Evolutionary conservation across 1,140 invertebrate genomes (phyloP), one percentile per base, ranked within the genome.

Genomic region (Megalopta genalis): DNA sequence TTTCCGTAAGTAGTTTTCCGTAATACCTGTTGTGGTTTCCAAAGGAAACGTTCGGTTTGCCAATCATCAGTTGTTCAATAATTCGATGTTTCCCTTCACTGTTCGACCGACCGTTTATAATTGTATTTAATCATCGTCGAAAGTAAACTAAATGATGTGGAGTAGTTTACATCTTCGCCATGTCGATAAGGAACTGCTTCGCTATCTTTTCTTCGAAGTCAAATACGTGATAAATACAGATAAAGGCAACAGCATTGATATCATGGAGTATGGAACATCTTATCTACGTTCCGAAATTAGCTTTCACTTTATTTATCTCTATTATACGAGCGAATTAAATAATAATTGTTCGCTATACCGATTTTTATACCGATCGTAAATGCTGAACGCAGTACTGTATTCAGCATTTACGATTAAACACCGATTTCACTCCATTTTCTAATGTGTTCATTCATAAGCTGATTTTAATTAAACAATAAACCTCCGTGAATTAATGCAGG

Each of bases 1-100:
- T 77, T 64, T 46, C 52, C n/a, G 27, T 57, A 64, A 68, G 64
- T 76, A n/a, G 0, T 39, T 46, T 77, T 16, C 9, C 25, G 46
- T 25, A 21, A 32, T 42, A n/a, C 32, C 25, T 21, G 21, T 66
- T 18, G 10, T 18, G 12, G 23, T 46, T 46, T 68, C 8, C 25
- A 12, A 46, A 37, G 65, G 25, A 32, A 68, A 37, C 12, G 5
- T 46, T 37, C 8, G 5, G 1, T 37, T n/a, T 16, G n/a, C 21
- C 1, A 23, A 39, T 21, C 16, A 18, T 23, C 49, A 18, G 3
- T 32, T 21, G n/a, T 12, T 77, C 25, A 39, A 69, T 39, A 16
- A 27, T 71, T 39, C 46, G 52, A n/a, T 39, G 16, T 18, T 76
- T 10, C n/a, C 1, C 9, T 37, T 37, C 9, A 18, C 2, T 46